These are phyloP conservation scores for Pseudachorutes palmiensis DNA, from an alignment of 1,140 invertebrate species.

Conservation along the genomic window DNA sequence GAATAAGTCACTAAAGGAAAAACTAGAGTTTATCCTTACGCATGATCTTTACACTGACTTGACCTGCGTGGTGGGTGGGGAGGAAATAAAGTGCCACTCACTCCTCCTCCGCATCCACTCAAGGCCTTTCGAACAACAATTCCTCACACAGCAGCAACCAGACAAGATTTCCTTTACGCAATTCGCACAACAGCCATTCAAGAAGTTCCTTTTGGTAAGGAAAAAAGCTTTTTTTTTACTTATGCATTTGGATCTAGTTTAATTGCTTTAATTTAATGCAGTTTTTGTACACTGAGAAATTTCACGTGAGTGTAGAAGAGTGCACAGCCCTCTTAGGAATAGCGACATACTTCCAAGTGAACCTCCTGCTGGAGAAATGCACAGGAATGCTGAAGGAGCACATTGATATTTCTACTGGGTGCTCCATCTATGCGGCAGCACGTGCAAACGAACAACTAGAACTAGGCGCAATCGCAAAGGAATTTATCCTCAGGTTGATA, in stretches of 20 bases:
- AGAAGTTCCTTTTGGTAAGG: neutral
- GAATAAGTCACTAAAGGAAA: too few species aligned
- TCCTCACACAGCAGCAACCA: neutral
- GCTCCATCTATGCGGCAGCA: neutral
- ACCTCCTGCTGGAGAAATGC: neutral
- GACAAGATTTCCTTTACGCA: neutral
- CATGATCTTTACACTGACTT: neutral
- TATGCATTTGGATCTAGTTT: neutral
- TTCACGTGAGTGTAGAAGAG: neutral
- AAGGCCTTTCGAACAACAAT: neutral
- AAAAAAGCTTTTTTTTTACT: too few species aligned
- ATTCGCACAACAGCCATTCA: neutral
- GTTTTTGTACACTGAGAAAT: neutral
- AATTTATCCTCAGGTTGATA: neutral
- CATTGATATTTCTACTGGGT: neutral
- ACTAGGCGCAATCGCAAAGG: neutral
- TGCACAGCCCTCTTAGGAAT: neutral
- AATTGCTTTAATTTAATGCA: neutral
- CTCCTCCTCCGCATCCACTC: neutral
- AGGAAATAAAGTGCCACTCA: neutral
- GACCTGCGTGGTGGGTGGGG: neutral
- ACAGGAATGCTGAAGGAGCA: neutral
- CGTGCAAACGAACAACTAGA: neutral
- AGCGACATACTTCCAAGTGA: neutral
- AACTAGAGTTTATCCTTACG: neutral